Evolutionary conservation across 2,113 vertebrate genomes (phyloP), one percentile per base, ranked within the genome.

Genomic region (Tretioscincus oriximinensis): DNA sequence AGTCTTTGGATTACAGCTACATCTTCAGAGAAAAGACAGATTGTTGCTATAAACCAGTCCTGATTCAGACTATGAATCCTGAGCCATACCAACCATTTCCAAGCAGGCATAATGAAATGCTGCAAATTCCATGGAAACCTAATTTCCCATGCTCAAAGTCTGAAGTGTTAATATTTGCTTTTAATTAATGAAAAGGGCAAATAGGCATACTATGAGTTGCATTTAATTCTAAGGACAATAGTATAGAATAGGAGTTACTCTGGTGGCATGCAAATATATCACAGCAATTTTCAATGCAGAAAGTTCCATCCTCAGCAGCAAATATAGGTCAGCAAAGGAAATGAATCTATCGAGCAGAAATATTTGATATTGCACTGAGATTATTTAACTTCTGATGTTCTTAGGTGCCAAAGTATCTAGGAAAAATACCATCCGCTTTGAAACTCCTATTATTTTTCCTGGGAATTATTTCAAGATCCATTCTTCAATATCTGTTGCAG

Each of bases 141-240:
- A 12, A 29, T 7, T 45, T 61, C 31, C 67, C 31, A 41, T 61
- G 24, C 54, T 60, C 67, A 79, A 41, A 45, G 31, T 61, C 22
- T 45, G 51, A 41, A 79, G 77, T 79, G 77, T 79, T 79, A 79
- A 79, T 79, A 79, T 79, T 79, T 79, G 67, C 51, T 79, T 78
- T 81, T 76, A 81, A 81, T 81, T 81, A 81, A 81, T 69, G 41
- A 47, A 81, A 41, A 81, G 41, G 80, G n/a, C 54, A 29, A 51
- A 49, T 49, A 66, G 69, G 69, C 21, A 76, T 75, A 60, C 73
- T 65, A 69, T 75, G 31, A 69, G 76, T 81, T 81, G 41, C 73
- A 76, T 81, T 81, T 76, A 81, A 81, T 81, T 47, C 80, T 76
- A 81, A 69, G 51, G 60, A 68, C 54, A 81, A 81, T 76, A 76